A percentile compares a stretch with the other conserved stretches of the same genome.
Evolutionary conservation across 1,140 invertebrate species (phyloP).

Genomic region (Halyomorpha halys): DNA sequence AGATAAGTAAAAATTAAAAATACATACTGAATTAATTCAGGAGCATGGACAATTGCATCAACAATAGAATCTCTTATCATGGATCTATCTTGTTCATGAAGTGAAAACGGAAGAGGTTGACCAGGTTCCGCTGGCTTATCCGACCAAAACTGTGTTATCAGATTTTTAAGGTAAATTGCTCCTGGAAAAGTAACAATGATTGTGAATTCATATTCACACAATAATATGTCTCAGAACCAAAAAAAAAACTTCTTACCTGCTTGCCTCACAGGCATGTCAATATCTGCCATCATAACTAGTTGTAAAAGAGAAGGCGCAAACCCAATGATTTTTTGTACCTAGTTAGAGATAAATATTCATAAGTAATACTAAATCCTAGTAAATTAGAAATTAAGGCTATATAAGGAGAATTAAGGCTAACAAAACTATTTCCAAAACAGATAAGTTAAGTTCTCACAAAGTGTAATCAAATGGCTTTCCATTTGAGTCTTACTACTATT

Average conservation of each 20-base stretch:
- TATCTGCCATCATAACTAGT: conserved; percentile 79
- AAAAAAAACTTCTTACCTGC: conserved; percentile 49
- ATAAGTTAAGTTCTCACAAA: too few relatives aligned
- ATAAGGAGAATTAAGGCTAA: too few relatives aligned
- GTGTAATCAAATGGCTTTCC: too few relatives aligned
- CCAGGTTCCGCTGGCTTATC: conserved; percentile 67
- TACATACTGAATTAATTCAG: conserved; percentile 67
- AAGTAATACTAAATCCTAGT: too few relatives aligned
- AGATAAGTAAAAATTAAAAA: neutral
- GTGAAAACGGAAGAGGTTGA: conserved; percentile 65
- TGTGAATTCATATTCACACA: neutral
- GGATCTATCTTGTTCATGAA: conserved; percentile 92
- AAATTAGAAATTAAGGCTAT: too few relatives aligned
- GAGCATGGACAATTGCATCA: conserved; percentile 86
- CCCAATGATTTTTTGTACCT: conserved; percentile 93
- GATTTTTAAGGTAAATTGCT: conserved; percentile 94
- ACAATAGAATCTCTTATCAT: conserved; percentile 88
- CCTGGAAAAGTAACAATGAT: conserved; percentile 37
- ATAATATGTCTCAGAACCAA: neutral
- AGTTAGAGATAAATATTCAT: conserved; percentile 16
- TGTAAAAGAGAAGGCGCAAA: conserved; percentile 88
- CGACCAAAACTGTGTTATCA: conserved; percentile 79
- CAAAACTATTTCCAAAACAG: too few relatives aligned
- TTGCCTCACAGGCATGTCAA: conserved; percentile 87
- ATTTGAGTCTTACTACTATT: too few relatives aligned